Evolutionary conservation across 64 coral and sea anemone species (phyloP).

Genomic region (Catalaphyllia jardinei): DNA sequence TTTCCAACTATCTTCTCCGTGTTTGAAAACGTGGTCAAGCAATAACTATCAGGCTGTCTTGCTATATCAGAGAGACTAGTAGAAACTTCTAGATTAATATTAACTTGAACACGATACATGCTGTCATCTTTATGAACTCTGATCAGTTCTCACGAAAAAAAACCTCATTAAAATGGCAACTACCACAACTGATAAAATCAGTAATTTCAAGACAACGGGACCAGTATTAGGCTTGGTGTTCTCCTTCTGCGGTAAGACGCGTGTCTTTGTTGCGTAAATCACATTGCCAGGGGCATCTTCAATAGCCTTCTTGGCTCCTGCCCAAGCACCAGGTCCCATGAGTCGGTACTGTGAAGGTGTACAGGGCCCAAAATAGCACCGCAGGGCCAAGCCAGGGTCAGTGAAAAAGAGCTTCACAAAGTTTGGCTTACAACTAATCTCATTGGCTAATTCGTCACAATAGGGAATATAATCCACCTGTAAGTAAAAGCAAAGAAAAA

Average conservation of each 20-base stretch:
- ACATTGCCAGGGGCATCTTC: conserved; percentile 53
- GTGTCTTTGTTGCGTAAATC: conserved; percentile 72
- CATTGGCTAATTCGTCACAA: conserved; percentile 79
- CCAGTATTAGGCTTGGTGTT: background rate
- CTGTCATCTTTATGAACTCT: background rate
- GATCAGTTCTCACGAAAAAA: background rate
- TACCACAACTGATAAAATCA: conserved; percentile 26
- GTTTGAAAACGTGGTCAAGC: too few relatives aligned
- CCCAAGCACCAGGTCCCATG: conserved; percentile 83
- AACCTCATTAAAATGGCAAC: conserved; percentile 17
- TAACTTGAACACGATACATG: too few relatives aligned
- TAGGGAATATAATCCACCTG: conserved; percentile 81
- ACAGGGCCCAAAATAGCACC: conserved; percentile 85
- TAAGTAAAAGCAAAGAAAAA: background rate
- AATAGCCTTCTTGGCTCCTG: conserved; percentile 87
- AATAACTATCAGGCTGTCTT: too few relatives aligned
- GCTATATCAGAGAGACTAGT: too few relatives aligned
- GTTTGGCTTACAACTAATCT: conserved; percentile 84
- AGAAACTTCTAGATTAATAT: too few relatives aligned
- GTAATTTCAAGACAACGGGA: background rate
- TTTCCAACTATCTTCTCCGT: too few relatives aligned
- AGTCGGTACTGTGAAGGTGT: conserved; percentile 86
- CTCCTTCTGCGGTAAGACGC: conserved; percentile 31
- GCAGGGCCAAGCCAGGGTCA: conserved; percentile 64
- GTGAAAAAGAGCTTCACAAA: conserved; percentile 63